phyloP scores from a whole-genome alignment of 1,140 invertebrate genomes.

The Calephelis virginiensis region DNA sequence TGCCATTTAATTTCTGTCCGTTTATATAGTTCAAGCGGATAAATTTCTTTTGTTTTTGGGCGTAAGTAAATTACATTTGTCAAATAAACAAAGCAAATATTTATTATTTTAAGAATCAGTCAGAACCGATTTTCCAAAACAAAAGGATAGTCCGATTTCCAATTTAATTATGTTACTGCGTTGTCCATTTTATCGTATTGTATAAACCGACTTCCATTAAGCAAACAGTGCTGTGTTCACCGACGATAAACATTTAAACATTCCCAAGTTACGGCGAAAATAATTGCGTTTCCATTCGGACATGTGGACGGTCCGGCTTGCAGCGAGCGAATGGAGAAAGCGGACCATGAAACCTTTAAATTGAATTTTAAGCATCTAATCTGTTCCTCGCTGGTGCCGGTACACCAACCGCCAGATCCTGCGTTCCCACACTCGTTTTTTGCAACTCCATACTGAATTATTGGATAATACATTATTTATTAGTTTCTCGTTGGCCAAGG shows the following conservation, averaged over 20 bases:
- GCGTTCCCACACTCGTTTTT: slow-evolving; percentile 56
- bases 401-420: slow-evolving; percentile 43
- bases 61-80: too few relatives aligned
- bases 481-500: too few relatives aligned
- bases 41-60: too few relatives aligned
- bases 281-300: slow-evolving; percentile 66
- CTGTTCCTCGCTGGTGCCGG: slow-evolving; percentile 58
- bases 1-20: too few relatives aligned
- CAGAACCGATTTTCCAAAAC: too few relatives aligned
- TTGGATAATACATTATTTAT: slow-evolving; percentile 60
- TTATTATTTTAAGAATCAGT: slow-evolving; percentile 16
- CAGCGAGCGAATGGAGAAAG: too few relatives aligned
- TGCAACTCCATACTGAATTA: slow-evolving; percentile 42
- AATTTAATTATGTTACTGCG: slow-evolving; percentile 18
- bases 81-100: too few relatives aligned
- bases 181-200: slow-evolving; percentile 11
- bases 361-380: slow-evolving; percentile 78
- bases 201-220: slow-evolving; percentile 25
- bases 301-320: slow-evolving; percentile 58
- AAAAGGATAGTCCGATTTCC: neutral
- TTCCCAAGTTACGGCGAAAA: slow-evolving; percentile 55
- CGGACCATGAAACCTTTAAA: slow-evolving; percentile 74
- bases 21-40: too few relatives aligned
- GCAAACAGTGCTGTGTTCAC: slow-evolving; percentile 30
- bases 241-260: slow-evolving; percentile 51